Evolutionary conservation across 1,140 invertebrate genomes (phyloP).

Genomic region (Geopemphigus sp.): DNA sequence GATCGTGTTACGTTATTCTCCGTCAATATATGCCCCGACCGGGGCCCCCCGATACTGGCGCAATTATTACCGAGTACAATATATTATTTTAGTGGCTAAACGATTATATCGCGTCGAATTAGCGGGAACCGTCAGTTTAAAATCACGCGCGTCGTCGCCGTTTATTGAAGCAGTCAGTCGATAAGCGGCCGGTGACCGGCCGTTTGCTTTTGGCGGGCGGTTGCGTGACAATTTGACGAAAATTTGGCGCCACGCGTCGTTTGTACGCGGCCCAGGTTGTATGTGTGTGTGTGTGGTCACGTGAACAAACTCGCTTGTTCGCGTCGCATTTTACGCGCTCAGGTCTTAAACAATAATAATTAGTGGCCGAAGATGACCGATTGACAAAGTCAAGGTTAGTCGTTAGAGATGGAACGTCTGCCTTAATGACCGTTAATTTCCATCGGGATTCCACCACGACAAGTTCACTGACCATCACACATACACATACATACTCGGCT

Average conservation of each 20-base stretch:
- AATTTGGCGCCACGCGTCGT: no score
- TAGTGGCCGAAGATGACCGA: constrained; percentile 33
- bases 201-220: no score
- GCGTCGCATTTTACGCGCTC: no score
- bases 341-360: no score
- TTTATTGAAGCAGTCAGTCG: no score
- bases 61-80: neutral
- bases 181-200: no score
- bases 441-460: neutral
- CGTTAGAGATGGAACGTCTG: constrained; percentile 37
- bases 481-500: no score
- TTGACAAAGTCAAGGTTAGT: constrained; percentile 36
- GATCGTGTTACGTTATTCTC: neutral
- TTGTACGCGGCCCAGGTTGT: no score
- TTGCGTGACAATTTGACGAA: no score
- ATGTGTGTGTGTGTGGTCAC: no score
- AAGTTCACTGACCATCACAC: constrained; percentile 48
- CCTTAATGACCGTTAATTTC: constrained; percentile 30
- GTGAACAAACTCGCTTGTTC: no score
- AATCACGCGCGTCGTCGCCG: no score
- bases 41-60: neutral
- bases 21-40: neutral
- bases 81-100: neutral
- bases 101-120: neutral
- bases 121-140: neutral